Conservation (phyloP, 2,797 vertebrate species). For the Heterohyrax brucei region DNA sequence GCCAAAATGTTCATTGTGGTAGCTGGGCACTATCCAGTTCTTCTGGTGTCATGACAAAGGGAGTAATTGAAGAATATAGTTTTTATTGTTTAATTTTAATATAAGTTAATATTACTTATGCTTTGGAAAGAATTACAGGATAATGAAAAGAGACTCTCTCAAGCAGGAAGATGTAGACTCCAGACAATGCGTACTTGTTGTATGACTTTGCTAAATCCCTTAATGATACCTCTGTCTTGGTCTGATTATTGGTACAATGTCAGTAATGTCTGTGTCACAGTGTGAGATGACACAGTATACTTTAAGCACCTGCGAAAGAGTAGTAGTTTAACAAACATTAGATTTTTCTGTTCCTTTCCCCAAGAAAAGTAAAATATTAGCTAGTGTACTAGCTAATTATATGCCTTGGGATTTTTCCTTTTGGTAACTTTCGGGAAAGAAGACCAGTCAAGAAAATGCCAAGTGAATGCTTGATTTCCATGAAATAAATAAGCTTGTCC, state of each 20-base stretch:
- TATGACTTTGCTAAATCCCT: not conserved
- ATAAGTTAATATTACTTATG: slow-evolving; percentile 19
- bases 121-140: not conserved
- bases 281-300: not conserved
- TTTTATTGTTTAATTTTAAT: slow-evolving; percentile 58
- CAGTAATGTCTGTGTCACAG: not conserved
- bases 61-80: not conserved
- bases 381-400: not conserved
- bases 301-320: not conserved
- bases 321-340: not conserved
- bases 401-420: slow-evolving; percentile 28
- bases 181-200: not conserved
- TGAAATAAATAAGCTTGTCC: slow-evolving; percentile 1
- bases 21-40: too few species aligned
- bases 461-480: slow-evolving; percentile 7
- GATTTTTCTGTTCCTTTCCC: slow-evolving; percentile 34
- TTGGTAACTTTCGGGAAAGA: slow-evolving; percentile 29
- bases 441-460: slow-evolving; percentile 14
- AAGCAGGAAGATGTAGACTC: not conserved
- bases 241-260: not conserved
- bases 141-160: slow-evolving; percentile 14
- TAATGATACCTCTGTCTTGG: not conserved
- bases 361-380: slow-evolving; percentile 58
- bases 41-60: too few species aligned
- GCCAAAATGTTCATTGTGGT: too few species aligned